Conservation (phyloP, 2,113 vertebrate genomes). For the Tor tambroides region DNA sequence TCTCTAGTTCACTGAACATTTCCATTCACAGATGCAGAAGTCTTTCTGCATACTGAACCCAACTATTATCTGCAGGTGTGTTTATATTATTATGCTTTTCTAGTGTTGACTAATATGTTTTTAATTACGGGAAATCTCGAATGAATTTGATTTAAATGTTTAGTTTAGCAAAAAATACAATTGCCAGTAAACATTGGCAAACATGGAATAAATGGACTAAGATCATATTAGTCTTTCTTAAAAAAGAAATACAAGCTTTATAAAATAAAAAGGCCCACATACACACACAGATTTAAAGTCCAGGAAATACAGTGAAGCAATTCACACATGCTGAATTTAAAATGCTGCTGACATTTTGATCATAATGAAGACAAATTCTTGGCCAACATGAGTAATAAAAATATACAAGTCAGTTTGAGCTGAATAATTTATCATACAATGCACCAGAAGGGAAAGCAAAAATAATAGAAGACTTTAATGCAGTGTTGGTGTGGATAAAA, state of each 20-base stretch:
- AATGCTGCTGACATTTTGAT: constrained; percentile 33
- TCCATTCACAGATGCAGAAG: background rate
- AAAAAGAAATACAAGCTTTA: background rate
- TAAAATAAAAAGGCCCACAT: background rate
- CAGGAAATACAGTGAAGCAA: constrained; percentile 3
- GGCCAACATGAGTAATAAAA: constrained; percentile 15
- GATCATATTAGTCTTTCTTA: constrained; percentile 20
- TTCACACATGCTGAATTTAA: background rate
- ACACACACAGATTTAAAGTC: background rate
- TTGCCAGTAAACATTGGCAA: constrained; percentile 19
- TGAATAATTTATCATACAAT: constrained; percentile 20
- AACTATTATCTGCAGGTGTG: constrained; percentile 5
- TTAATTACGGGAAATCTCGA: background rate
- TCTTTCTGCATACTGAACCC: background rate
- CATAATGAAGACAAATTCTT: constrained; percentile 39
- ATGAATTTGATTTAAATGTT: constrained; percentile 26
- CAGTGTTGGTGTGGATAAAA: background rate
- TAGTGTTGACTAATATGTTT: constrained; percentile 17
- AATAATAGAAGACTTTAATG: constrained; percentile 9
- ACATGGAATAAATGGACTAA: background rate
- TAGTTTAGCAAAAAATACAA: constrained; percentile 9
- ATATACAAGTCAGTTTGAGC: constrained; percentile 10
- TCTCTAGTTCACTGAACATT: background rate
- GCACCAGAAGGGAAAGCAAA: background rate
- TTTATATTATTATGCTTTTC: background rate